Conservation (phyloP, 2,888 invertebrate genomes). For the Bibio marci region DNA sequence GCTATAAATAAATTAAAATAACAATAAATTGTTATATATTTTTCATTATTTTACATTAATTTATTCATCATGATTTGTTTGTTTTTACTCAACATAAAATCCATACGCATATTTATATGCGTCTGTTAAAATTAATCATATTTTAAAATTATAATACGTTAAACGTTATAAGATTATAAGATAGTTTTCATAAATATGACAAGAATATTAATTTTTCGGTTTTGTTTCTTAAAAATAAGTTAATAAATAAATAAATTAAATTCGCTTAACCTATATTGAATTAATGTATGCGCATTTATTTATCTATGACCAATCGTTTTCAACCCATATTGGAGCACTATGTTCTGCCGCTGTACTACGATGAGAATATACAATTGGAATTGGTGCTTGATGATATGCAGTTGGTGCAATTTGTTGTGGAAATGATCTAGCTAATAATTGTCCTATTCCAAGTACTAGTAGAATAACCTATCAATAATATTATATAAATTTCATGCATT, state of each 20-base stretch:
- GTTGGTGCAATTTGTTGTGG: constrained; percentile 30
- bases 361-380: constrained; percentile 30
- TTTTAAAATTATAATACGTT: too few species aligned
- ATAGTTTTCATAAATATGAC: too few species aligned
- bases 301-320: constrained; percentile 27
- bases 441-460: constrained; percentile 40
- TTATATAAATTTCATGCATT: too few species aligned
- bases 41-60: too few species aligned
- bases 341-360: constrained; percentile 19
- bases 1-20: too few species aligned
- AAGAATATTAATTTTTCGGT: background rate
- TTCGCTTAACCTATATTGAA: background rate
- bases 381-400: constrained; percentile 21
- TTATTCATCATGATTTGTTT: too few species aligned
- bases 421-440: constrained; percentile 27
- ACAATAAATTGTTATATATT: too few species aligned
- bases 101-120: too few species aligned
- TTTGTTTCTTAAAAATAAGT: background rate
- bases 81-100: too few species aligned
- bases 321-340: constrained; percentile 26
- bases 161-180: too few species aligned
- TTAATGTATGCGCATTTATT: too few species aligned
- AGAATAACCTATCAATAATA: constrained; percentile 32
- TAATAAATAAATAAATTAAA: background rate
- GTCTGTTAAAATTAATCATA: too few species aligned